Base-by-base conservation (phyloP, 2,888 invertebrate genomes). In the Caenorhabditis zanzibari region DNA sequence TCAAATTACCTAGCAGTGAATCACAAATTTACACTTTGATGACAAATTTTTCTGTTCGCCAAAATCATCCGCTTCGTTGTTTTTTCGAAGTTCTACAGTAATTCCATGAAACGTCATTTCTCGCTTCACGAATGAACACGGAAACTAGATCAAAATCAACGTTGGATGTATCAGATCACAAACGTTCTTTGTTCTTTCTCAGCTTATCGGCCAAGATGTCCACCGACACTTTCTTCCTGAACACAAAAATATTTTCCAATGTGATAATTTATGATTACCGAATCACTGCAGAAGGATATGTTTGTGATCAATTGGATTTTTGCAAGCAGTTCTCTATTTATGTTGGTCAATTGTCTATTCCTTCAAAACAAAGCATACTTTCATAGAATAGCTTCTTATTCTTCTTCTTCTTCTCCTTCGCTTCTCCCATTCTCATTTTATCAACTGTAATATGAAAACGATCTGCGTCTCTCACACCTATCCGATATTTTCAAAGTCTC, bases 351-450 rank as follows among this genome's bases (percentile, higher is more conserved):
- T 44, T 64, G 32, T 47, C 32, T 47, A 47, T 54, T 24, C 16
- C 47, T 49, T 22, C 61, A 28, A 73, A 72, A 47, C 72, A 64
- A 26, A 63, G 63, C 63, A 52, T 73, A 73, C 44, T 64, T 54
- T 64, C 54, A 61, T 26, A 54, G 58, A 58, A 68, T 58, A 32
- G 58, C 58, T 68, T 35, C 64, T 54, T 44, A n/a, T 28, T 74
- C 47, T 59, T 16, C 28, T 54, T 47, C 49, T 47, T 32, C n/a
- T 28, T 4, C 16, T 35, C 4, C 71, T 35, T 35, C 54, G 24
- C 41, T 66, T 49, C 63, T 22, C 64, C 19, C 49, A n/a, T n/a
- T 47, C 16, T 63, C 16, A 16, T n/a, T 24, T 28, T 35, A 44
- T 63, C 63, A 63, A 69, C 68, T 77, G 68, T 69, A 69, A 68